Conservation (phyloP, 2,888 invertebrate genomes). For the Brenthis hecate region DNA sequence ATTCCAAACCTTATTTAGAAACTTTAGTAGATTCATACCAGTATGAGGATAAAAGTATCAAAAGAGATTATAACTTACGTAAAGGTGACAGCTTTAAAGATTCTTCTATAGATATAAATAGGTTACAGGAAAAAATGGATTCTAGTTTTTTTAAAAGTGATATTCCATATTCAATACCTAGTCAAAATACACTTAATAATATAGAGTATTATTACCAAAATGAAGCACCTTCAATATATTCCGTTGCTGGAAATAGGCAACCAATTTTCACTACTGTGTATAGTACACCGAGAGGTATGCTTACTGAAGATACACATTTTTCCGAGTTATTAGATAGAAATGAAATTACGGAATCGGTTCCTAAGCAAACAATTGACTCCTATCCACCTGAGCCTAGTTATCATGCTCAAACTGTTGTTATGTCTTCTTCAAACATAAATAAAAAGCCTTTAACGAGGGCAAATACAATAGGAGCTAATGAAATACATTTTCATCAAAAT, state of each 20-base stretch:
- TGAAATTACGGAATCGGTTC: conserved; percentile 71
- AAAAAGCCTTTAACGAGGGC: conserved; percentile 82
- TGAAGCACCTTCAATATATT: conserved; percentile 87
- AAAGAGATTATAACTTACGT: conserved; percentile 61
- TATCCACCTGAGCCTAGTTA: conserved; percentile 82
- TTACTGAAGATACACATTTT: conserved; percentile 84
- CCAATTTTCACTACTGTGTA: conserved; percentile 89
- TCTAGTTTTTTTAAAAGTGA: conserved; percentile 60
- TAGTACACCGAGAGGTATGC: conserved; percentile 85
- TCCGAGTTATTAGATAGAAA: conserved; percentile 86
- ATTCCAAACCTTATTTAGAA: conserved; percentile 78
- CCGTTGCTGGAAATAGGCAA: conserved; percentile 88
- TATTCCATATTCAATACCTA: conserved; percentile 54
- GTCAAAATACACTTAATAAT: conserved; percentile 62
- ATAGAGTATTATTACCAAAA: conserved; percentile 74
- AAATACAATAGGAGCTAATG: conserved; percentile 80
- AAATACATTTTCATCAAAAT: conserved; percentile 82
- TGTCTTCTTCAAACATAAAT: conserved; percentile 62
- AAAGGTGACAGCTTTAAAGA: conserved; percentile 61
- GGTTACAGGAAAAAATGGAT: conserved; percentile 62
- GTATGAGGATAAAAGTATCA: conserved; percentile 60
- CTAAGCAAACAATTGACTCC: conserved; percentile 62
- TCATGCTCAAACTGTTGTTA: conserved; percentile 81
- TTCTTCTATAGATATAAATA: conserved; percentile 59
- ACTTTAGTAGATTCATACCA: conserved; percentile 81